Evolutionary conservation across 2,797 vertebrate genomes (phyloP), one percentile per base, ranked within the genome.

Genomic region (Karalla daura): DNA sequence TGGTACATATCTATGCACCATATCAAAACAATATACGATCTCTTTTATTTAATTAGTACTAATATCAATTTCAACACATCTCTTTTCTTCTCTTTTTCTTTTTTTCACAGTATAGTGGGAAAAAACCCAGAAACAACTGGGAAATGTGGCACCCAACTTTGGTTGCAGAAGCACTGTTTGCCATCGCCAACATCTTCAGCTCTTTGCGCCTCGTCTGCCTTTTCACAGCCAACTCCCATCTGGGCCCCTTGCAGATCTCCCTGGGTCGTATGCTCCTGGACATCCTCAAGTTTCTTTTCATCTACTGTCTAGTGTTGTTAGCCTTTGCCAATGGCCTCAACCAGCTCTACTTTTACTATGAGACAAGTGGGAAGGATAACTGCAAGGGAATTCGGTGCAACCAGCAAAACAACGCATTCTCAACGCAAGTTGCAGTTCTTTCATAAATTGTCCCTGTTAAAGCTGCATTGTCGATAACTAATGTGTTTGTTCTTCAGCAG

Each of bases 231-330:
- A 99, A 99, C 90, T 99, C 98, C 40, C 98, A 99, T 81, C 93
- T 99, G 78, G 98, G 98, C 51, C 98, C 98, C 39, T 92, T 99
- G 61, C 98, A 99, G 86, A 99, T 99, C 83, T 99, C 98, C 27
- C 89, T 99, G 78, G 97, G 98, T 63, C 94, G 98, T 73, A 99
- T 99, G 98, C 92, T 99, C 14, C 88, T 99, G 78, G 98, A 99
- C 88, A 99, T 99, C 88, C 93, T 99, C 65, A 99, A 99, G 87
- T 99, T 99, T 88, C 94, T 99, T 1, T 99, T 99, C 91, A 99
- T 99, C 86, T 99, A 99, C 88, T 99, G 96, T 74, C 94, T 99
- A 11, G 98, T 99, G 75, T 86, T 99, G 68, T 81, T 99, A 12
- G 96, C 98, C 49, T 99, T 99, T 76, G 97, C 98, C 68, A 99